Conservation (phyloP, 2,888 invertebrate genomes). For the Phaedon cochleariae region DNA sequence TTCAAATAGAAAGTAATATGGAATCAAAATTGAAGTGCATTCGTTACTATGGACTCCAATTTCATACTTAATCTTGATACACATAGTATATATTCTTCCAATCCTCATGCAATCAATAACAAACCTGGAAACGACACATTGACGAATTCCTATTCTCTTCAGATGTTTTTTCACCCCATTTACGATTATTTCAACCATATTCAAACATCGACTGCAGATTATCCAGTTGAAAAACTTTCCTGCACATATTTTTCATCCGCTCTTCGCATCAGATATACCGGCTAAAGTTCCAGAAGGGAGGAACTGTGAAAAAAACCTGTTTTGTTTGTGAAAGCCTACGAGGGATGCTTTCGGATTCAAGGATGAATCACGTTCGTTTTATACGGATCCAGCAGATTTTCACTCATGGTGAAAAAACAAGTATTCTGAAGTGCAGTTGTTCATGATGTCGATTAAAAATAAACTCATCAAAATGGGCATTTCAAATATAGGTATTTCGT, state of each 20-base stretch:
- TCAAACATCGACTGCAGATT: slow-evolving; percentile 17
- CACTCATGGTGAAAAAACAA: no score
- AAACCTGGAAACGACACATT: background rate
- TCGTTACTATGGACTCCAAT: no score
- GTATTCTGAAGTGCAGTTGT: no score
- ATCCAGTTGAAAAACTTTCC: slow-evolving; percentile 7
- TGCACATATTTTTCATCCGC: slow-evolving; percentile 13
- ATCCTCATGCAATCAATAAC: background rate
- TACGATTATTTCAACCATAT: slow-evolving; percentile 9
- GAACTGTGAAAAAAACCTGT: background rate
- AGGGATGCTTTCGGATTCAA: background rate
- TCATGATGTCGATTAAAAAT: no score
- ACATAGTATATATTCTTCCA: no score
- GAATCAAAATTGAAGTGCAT: no score
- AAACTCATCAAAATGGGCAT: no score
- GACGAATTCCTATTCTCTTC: background rate
- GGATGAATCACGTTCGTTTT: background rate
- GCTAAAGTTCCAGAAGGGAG: background rate
- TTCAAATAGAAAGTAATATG: no score
- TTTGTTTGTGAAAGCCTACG: background rate
- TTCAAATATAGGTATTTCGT: no score
- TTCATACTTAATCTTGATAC: no score
- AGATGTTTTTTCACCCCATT: slow-evolving; percentile 14
- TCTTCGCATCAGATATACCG: background rate
- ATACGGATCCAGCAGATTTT: background rate